Conservation (phyloP, 2,113 vertebrate species). For the Burhinus oedicnemus region DNA sequence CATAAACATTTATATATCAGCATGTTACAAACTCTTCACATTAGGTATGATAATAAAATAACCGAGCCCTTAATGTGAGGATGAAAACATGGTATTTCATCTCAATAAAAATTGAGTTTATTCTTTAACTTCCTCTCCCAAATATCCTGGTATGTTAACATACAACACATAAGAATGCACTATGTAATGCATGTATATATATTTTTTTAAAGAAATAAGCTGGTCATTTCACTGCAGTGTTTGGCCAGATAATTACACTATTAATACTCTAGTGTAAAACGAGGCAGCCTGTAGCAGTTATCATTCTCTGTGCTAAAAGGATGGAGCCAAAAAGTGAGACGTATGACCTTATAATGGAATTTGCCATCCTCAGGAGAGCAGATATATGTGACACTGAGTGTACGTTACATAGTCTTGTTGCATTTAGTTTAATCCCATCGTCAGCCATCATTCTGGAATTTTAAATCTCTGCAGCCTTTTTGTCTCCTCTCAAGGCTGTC, state of each 20-base stretch:
- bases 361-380: not conserved
- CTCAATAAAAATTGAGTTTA: not conserved
- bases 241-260: not conserved
- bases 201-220: not conserved
- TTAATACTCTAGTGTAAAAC: not conserved
- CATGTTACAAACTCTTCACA: not conserved
- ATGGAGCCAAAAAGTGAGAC: not conserved
- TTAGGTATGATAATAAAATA: not conserved
- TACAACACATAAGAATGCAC: not conserved
- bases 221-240: not conserved
- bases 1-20: not conserved
- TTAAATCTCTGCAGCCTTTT: not conserved
- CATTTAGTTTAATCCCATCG: not conserved
- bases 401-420: not conserved
- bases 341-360: conserved; percentile 6
- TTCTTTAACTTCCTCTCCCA: not conserved
- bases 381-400: not conserved
- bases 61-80: not conserved
- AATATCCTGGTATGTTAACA: not conserved
- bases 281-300: not conserved
- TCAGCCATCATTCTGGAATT: not conserved
- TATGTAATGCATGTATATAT: not conserved
- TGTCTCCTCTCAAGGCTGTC: not conserved
- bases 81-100: not conserved
- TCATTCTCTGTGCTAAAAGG: not conserved